Conservation (phyloP, 2,888 invertebrate species). For the Lamellibrachia satsuma region DNA sequence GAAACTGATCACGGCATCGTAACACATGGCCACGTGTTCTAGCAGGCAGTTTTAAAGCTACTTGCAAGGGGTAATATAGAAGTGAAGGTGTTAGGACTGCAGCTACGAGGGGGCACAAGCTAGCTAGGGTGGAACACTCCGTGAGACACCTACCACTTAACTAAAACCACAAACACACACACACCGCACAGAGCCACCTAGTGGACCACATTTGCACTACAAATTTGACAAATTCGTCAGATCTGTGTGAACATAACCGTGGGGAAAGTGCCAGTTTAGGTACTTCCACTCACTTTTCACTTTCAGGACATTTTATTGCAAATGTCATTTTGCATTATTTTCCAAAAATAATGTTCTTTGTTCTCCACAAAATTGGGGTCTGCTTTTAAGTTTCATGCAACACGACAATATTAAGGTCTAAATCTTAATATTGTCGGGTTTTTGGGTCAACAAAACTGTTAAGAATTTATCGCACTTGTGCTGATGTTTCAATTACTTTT, state of each 20-base stretch:
- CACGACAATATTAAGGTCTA: not conserved
- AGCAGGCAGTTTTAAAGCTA: not conserved
- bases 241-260: not conserved
- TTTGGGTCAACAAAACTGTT: not conserved
- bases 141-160: not conserved
- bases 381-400: not conserved
- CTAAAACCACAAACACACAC: not conserved
- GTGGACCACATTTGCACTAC: not conserved
- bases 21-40: not conserved
- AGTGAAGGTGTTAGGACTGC: not conserved
- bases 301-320: not conserved
- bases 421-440: not conserved
- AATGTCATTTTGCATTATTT: not conserved
- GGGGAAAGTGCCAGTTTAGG: not conserved
- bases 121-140: not conserved
- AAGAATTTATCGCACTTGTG: not conserved
- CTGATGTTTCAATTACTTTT: not conserved
- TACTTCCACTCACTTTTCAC: not conserved
- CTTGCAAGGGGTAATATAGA: not conserved
- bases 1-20: not conserved
- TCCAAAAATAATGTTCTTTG: not conserved
- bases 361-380: not conserved
- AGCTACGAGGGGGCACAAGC: not conserved
- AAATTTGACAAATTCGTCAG: not conserved
- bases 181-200: slow-evolving; percentile 10